Base-by-base conservation (phyloP, 2,113 vertebrate species). In the Girardinichthys multiradiatus region DNA sequence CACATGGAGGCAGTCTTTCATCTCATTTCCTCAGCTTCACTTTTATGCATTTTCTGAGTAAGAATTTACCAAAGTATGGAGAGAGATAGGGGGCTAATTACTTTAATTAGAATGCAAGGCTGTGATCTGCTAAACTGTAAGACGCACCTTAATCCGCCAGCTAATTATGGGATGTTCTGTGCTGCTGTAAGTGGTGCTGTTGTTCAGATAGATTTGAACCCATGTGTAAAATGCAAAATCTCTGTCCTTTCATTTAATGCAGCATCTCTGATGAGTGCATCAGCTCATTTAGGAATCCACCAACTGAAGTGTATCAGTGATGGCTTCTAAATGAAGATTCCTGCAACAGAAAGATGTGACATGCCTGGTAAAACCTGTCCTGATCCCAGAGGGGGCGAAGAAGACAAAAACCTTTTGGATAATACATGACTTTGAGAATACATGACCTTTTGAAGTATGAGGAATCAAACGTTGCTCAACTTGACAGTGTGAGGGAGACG, bases 41-140 rank as follows among this genome's bases (percentile, higher is more conserved):
- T 82, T 86, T 82, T 70, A 65, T 84, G 87, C 67, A 70, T 87
- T 80, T 82, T 61, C 60, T 79, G 77, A 70, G 72, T 78, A 81
- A 74, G 80, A 85, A 86, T 84, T 82, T 83, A 90, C 82, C 76
- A 57, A 88, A 88, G 83, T 79, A 79, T 64, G 81, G 76, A 84
- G 76, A 69, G 68, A 64, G 83, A 84, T 85, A 86, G 81, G 74
- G 68, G 45, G 61, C 72, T 92, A 93, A 94, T 93, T 90, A 91
- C 81, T 85, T 88, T 89, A 85, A 94, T 93, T 91, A 92, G 76
- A 90, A 84, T 76, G 73, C 35, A 75, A 58, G 73, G 66, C 88
- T 83, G 84, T 72, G 85, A 88, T 89, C 81, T 84, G 80, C 83
- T 90, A 92, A 93, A 93, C 86, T 83, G 84, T 86, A 81, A 90